phyloP scores from a whole-genome alignment of 2,113 vertebrate species.

The Pitta sordida region DNA sequence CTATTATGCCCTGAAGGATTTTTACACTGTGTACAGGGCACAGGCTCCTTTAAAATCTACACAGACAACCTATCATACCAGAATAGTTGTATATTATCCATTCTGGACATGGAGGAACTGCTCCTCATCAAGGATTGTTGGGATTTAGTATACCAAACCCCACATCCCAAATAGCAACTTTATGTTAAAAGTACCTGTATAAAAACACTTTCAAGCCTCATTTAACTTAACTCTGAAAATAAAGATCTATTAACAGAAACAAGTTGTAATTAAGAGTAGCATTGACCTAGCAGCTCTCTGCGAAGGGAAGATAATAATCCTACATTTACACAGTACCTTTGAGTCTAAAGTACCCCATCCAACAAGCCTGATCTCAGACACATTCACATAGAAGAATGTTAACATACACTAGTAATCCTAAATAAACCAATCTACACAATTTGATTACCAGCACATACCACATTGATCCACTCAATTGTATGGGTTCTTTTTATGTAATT shows the following conservation, averaged over 20 bases:
- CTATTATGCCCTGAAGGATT: not conserved
- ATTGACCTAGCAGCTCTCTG: not conserved
- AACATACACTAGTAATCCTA: not conserved
- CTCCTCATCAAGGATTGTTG: not conserved
- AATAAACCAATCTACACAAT: not conserved
- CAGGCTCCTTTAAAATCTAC: not conserved
- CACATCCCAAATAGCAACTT: not conserved
- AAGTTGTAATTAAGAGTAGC: conserved; percentile 3
- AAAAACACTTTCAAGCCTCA: not conserved
- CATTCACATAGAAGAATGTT: not conserved
- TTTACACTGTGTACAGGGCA: not conserved
- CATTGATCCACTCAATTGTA: not conserved
- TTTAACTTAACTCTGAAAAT: conserved; percentile 3
- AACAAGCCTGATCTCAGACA: not conserved
- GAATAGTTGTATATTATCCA: not conserved
- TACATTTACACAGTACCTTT: not conserved
- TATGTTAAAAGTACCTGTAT: not conserved
- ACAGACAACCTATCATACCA: not conserved
- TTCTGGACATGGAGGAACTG: not conserved
- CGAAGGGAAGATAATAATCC: not conserved
- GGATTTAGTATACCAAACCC: not conserved
- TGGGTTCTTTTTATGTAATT: not conserved
- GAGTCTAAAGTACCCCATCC: not conserved
- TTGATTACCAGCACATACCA: not conserved
- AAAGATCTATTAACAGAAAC: conserved; percentile 6